A percentile compares a stretch with the other conserved stretches of the same genome.
Conservation (phyloP, 2,888 invertebrate species). For the Spicauda simplicius region DNA sequence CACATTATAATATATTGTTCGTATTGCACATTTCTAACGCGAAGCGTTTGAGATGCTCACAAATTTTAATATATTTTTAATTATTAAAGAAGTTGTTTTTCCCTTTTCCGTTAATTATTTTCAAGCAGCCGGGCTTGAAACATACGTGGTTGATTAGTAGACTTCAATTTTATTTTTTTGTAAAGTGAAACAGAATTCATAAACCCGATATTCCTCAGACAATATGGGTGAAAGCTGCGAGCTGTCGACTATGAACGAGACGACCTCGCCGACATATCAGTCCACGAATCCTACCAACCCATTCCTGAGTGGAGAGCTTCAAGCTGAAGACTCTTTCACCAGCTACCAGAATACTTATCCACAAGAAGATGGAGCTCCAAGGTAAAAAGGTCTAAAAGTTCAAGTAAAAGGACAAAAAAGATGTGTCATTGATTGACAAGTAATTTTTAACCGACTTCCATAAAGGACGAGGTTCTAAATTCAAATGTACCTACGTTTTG, state of each 20-base stretch:
- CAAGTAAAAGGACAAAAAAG: background rate
- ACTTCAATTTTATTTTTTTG: too few species aligned
- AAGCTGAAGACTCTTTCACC: constrained; percentile 84
- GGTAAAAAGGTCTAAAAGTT: constrained; percentile 50
- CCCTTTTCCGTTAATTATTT: too few species aligned
- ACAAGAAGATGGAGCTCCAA: constrained; percentile 77
- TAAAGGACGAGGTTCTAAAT: too few species aligned
- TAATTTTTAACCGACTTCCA: too few species aligned
- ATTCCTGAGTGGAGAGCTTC: constrained; percentile 73
- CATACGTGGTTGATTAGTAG: too few species aligned
- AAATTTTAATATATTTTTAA: too few species aligned
- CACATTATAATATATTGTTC: too few species aligned
- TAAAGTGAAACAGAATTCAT: background rate
- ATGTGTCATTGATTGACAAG: background rate
- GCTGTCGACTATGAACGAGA: constrained; percentile 84
- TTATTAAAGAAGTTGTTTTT: too few species aligned
- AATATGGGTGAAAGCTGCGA: constrained; percentile 84
- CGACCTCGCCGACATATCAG: constrained; percentile 75
- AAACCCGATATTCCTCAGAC: constrained; percentile 44
- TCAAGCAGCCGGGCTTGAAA: too few species aligned
- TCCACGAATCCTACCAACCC: constrained; percentile 85
- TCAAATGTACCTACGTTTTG: too few species aligned
- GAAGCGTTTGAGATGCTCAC: too few species aligned
- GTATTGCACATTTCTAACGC: too few species aligned
- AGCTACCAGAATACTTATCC: constrained; percentile 80